These are phyloP conservation scores for Metallyticus violacea DNA, from an alignment of 2,888 invertebrate species.

Conservation along the genomic window DNA sequence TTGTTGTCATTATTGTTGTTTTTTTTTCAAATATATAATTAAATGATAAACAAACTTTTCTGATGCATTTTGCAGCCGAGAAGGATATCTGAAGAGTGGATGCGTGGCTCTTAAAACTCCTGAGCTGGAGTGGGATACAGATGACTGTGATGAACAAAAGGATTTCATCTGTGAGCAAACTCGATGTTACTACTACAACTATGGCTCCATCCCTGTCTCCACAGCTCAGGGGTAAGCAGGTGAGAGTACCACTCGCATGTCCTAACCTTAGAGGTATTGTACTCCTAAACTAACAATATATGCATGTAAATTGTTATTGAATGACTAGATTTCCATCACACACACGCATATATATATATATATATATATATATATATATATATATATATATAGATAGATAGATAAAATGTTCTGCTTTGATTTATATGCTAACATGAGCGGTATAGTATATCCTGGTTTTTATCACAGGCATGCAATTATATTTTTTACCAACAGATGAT, in stretches of 20 bases:
- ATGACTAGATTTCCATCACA: conserved; percentile 53
- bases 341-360: no score
- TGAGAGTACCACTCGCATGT: conserved; percentile 52
- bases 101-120: conserved; percentile 78
- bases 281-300: not conserved
- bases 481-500: no score
- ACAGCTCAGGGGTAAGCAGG: conserved; percentile 90
- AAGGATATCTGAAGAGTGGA: conserved; percentile 52
- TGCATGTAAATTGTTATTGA: conserved; percentile 42
- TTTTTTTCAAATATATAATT: not conserved
- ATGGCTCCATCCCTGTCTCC: conserved; percentile 85
- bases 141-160: conserved; percentile 78
- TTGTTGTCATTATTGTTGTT: no score
- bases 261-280: conserved; percentile 44
- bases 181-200: conserved; percentile 87
- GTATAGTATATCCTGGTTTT: no score
- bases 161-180: conserved; percentile 90
- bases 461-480: no score
- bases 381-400: no score
- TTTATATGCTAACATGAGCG: no score
- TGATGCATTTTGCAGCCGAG: not conserved
- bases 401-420: no score
- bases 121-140: conserved; percentile 75
- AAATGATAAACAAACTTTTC: not conserved
- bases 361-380: no score